Evolutionary conservation across 2,113 vertebrate species (phyloP), one percentile per base, ranked within the genome.

Genomic region (Dipodomys merriami): DNA sequence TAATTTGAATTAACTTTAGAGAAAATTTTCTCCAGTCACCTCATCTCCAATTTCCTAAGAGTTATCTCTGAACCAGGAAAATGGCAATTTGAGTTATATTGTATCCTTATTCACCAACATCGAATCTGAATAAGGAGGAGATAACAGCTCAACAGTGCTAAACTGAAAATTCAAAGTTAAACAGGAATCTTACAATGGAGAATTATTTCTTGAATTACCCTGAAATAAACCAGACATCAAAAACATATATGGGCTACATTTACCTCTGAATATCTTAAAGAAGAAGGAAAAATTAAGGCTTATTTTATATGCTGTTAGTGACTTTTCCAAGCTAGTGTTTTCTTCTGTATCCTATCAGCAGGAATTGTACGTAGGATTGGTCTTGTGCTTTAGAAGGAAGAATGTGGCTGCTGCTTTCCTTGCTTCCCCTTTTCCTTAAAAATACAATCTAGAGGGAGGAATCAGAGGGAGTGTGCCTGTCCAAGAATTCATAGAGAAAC

Each of bases 1-100:
- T 97, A 91, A 96, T 97, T 97, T 97, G 88, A 96, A 95, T 97
- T 96, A 96, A 91, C 91, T 93, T 95, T 86, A 81, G 29, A 95
- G 71, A 95, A 68, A 92, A 83, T 73, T 88, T 57, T 92, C 79
- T 88, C 76, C 35, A 83, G 83, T 94, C 85, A 96, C 86, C 91
- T 68, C 65, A 60, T 82, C 64, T 96, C 73, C 86, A 90, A 87
- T 96, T 96, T 97, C 86, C 64, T 71, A 30, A 94, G 79, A 91
- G 81, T 88, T 94, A 95, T 77, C 39, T 83, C 65, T 93, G 80
- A 97, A 90, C 30, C 13, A 91, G 49, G 23, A 95, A 93, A 49
- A 85, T 85, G 30, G 9, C 80, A 93, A 86, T 93, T 96, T 95
- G 33, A n/a, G 27, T 95, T 95, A 85, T 62, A 96, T 94, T 80